Conservation (phyloP, 2,113 vertebrate species). For the Aptenodytes patagonicus region DNA sequence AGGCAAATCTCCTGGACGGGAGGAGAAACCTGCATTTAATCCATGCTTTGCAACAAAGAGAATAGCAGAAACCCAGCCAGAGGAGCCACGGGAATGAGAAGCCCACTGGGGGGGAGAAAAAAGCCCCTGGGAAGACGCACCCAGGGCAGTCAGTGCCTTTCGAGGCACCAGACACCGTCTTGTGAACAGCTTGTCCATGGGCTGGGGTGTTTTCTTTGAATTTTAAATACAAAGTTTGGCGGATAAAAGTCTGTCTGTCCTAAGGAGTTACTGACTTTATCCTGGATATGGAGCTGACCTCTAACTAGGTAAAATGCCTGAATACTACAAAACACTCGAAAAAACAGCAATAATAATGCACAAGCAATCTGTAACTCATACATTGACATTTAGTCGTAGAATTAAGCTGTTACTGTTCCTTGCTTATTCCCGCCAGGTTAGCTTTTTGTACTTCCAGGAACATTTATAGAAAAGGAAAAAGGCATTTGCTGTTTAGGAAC, state of each 20-base stretch:
- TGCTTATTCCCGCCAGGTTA: not conserved
- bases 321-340: not conserved
- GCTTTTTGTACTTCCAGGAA: not conserved
- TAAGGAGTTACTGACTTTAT: not conserved
- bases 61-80: not conserved
- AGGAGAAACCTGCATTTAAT: not conserved
- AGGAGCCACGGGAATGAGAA: not conserved
- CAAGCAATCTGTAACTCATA: not conserved
- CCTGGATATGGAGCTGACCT: not conserved
- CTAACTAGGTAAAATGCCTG: too few species aligned
- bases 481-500: not conserved
- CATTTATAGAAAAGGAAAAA: not conserved
- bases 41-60: fast-evolving
- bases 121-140: not conserved
- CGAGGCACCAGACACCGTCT: not conserved
- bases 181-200: not conserved
- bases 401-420: not conserved
- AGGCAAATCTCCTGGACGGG: not conserved
- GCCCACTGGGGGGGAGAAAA: too few species aligned
- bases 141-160: not conserved
- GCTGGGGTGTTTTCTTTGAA: not conserved
- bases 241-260: not conserved
- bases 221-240: not conserved
- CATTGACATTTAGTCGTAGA: not conserved
- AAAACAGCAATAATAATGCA: not conserved